A percentile compares a stretch with the other conserved stretches of the same genome.
These are phyloP conservation scores for Notothenia coriiceps DNA, from an alignment of 2,113 vertebrate genomes.

Conservation along the genomic window DNA sequence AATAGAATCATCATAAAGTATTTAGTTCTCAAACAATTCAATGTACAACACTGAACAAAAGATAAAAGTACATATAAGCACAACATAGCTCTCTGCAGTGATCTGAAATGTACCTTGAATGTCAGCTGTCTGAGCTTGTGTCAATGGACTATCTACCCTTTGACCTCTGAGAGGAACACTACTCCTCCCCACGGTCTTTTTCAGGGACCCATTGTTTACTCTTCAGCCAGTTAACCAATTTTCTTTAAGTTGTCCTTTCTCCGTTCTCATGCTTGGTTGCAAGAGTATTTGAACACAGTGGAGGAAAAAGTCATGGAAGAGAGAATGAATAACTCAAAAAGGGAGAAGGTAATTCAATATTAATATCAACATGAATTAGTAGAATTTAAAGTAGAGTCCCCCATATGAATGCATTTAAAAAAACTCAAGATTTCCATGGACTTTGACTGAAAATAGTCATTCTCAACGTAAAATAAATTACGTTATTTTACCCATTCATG, in stretches of 20 bases:
- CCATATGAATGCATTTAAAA: neutral
- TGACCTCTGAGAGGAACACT: constrained; percentile 67
- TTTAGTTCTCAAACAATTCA: neutral
- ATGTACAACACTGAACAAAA: neutral
- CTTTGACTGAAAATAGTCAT: neutral
- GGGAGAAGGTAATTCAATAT: neutral
- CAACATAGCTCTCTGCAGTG: constrained; percentile 1
- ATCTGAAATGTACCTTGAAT: constrained; percentile 46
- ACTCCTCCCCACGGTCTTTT: constrained; percentile 58
- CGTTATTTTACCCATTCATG: neutral
- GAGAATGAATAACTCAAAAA: neutral
- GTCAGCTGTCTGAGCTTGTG: constrained; percentile 64
- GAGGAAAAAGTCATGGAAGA: neutral
- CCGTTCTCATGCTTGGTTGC: constrained; percentile 32
- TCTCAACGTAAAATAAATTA: neutral
- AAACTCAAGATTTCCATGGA: neutral
- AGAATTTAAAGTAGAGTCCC: constrained; percentile 8
- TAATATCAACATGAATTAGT: neutral
- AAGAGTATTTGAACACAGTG: constrained; percentile 10
- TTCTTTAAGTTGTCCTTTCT: constrained; percentile 45
- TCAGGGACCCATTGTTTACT: constrained; percentile 66
- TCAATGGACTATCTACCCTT: constrained; percentile 65
- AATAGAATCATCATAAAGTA: neutral
- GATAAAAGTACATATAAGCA: constrained; percentile 1
- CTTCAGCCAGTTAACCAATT: constrained; percentile 61